Conservation (phyloP, 2,113 vertebrate species). For the Seriola aureovittata region DNA sequence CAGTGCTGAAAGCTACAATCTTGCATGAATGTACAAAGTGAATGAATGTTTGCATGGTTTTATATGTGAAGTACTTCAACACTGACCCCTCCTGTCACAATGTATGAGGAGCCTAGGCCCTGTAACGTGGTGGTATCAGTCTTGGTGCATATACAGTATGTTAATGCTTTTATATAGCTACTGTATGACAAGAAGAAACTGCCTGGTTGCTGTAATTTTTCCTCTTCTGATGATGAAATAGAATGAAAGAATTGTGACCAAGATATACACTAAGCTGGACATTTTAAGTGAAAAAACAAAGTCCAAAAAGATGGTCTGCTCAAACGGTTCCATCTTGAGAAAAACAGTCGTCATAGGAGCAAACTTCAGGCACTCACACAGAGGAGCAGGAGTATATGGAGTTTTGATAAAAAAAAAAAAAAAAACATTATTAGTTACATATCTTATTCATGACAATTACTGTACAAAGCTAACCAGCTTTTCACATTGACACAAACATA, state of each 20-base stretch:
- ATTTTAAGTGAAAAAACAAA: neutral
- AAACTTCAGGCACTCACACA: neutral
- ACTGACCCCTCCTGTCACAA: neutral
- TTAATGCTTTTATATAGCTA: neutral
- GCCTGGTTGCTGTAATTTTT: neutral
- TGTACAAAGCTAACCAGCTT: neutral
- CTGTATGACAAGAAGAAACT: neutral
- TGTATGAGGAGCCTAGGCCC: neutral
- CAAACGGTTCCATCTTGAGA: neutral
- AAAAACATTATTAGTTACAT: neutral
- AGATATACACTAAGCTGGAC: too few relatives aligned
- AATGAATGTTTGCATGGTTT: neutral
- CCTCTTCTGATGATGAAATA: neutral
- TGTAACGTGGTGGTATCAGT: neutral
- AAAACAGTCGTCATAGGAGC: neutral
- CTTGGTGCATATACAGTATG: neutral
- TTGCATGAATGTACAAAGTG: conserved; percentile 17
- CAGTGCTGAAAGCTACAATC: neutral
- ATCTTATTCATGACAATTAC: neutral
- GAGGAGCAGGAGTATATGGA: too few relatives aligned
- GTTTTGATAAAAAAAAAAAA: too few relatives aligned
- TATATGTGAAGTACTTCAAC: conserved; percentile 25
- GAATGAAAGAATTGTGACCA: too few relatives aligned
- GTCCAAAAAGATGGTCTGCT: neutral
- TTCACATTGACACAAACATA: too few relatives aligned